A percentile compares a stretch with the other conserved stretches of the same genome.
phyloP scores from a whole-genome alignment of 2,113 vertebrate genomes.

The Mirounga angustirostris region DNA sequence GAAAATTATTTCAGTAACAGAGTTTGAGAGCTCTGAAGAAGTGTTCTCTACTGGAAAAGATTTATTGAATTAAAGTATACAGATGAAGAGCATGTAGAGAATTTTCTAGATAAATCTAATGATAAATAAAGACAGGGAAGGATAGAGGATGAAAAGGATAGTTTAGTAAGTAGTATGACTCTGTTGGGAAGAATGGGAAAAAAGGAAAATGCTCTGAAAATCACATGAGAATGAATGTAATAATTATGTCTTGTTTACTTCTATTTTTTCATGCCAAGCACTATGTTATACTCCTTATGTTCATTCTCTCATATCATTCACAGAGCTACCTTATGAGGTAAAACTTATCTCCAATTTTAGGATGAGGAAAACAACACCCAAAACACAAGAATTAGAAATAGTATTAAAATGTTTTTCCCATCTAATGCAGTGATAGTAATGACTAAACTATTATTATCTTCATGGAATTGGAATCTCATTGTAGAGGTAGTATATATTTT shows the following conservation, averaged over 20 bases:
- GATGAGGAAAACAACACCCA: neutral
- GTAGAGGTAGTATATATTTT: neutral
- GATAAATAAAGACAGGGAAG: neutral
- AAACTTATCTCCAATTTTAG: neutral
- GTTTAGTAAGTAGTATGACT: neutral
- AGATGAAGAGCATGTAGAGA: neutral
- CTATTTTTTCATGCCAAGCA: neutral
- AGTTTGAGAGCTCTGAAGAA: neutral
- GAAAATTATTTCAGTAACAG: neutral
- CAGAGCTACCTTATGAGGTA: neutral
- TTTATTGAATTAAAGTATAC: neutral
- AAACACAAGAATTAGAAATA: neutral
- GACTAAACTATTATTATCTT: neutral
- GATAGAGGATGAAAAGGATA: neutral
- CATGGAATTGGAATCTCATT: neutral
- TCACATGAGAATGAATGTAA: neutral
- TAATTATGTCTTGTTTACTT: neutral
- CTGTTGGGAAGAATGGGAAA: neutral
- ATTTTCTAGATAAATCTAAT: neutral
- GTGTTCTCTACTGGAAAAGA: neutral
- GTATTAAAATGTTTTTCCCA: neutral
- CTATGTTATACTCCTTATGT: neutral
- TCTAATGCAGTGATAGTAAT: neutral
- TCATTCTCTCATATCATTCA: neutral
- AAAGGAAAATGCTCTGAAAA: neutral